Percentiles rank a stretch among this genome's conserved stretches.
These are phyloP conservation scores for Heliconius hewitsoni DNA, from an alignment of 1,140 invertebrate species.

Conservation along the genomic window DNA sequence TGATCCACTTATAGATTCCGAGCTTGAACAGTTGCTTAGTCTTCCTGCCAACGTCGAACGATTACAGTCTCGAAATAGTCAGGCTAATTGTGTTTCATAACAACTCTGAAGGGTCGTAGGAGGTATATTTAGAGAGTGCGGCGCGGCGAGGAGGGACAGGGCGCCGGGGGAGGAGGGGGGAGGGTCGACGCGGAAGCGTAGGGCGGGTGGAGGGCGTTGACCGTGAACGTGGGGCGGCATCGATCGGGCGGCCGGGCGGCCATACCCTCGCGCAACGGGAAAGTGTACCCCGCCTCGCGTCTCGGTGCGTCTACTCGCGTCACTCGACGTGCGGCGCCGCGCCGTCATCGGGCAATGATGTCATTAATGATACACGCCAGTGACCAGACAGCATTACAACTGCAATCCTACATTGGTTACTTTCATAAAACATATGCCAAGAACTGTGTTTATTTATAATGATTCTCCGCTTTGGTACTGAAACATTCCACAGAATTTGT, in stretches of 20 bases:
- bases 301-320: conserved; percentile 34
- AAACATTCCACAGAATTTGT: background rate
- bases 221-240: conserved; percentile 79
- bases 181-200: conserved; percentile 72
- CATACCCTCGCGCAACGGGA: conserved; percentile 79
- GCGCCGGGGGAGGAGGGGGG: conserved; percentile 26
- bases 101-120: conserved; percentile 66
- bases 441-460: conserved; percentile 12
- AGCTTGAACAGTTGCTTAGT: conserved; percentile 44
- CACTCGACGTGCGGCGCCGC: conserved; percentile 19
- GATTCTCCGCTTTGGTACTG: background rate
- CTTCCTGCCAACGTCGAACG: conserved; percentile 51
- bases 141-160: conserved; percentile 35
- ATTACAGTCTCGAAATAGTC: conserved; percentile 71
- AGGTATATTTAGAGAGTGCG: conserved; percentile 68
- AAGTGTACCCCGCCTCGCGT: conserved; percentile 53
- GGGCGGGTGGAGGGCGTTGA: conserved; percentile 80
- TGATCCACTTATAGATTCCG: conserved; percentile 29
- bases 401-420: background rate
- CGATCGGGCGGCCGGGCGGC: conserved; percentile 56
- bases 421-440: conserved; percentile 19
- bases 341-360: conserved; percentile 30
- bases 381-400: background rate
- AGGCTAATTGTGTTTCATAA: conserved; percentile 77
- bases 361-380: conserved; percentile 29